Evolutionary conservation across 2,888 invertebrate species (phyloP).

Genomic region (Stegana nigrithorax): DNA sequence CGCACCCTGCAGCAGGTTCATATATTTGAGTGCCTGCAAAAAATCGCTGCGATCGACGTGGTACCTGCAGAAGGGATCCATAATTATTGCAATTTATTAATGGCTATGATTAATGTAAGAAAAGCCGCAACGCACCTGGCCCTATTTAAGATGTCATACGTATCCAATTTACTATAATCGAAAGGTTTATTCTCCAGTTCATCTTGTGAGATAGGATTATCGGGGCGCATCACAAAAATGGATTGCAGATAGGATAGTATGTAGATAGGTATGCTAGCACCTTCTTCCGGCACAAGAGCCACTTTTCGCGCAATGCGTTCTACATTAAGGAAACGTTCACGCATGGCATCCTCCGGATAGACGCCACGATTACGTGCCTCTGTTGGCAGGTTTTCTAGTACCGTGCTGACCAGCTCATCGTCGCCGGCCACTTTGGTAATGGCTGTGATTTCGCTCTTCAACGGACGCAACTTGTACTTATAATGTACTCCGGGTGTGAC

Average conservation of each 20-base stretch:
- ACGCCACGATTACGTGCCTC: slow-evolving; percentile 85
- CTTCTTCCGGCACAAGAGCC: slow-evolving; percentile 87
- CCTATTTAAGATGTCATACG: slow-evolving; percentile 89
- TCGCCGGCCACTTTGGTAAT: slow-evolving; percentile 82
- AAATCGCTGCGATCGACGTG: slow-evolving; percentile 91
- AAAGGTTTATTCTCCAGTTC: slow-evolving; percentile 80
- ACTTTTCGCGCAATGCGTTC: slow-evolving; percentile 84
- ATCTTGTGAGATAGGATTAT: slow-evolving; percentile 77
- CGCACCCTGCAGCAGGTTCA: slow-evolving; percentile 89
- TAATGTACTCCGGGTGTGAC: slow-evolving; percentile 73
- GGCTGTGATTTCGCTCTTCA: slow-evolving; percentile 78
- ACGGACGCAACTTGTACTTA: slow-evolving; percentile 73
- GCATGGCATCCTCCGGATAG: slow-evolving; percentile 86
- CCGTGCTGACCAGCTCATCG: slow-evolving; percentile 83
- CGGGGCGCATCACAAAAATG: slow-evolving; percentile 78
- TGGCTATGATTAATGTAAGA: slow-evolving; percentile 53
- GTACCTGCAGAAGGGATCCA: slow-evolving; percentile 75
- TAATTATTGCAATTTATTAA: not conserved
- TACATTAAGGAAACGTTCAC: slow-evolving; percentile 85
- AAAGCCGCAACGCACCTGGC: slow-evolving; percentile 75
- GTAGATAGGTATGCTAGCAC: slow-evolving; percentile 86
- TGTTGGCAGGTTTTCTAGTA: slow-evolving; percentile 82
- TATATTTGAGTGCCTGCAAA: slow-evolving; percentile 85
- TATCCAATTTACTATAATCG: slow-evolving; percentile 81
- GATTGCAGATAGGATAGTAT: slow-evolving; percentile 91